Evolutionary conservation across 2,113 vertebrate genomes (phyloP).

Genomic region (Thryonomys swinderianus): DNA sequence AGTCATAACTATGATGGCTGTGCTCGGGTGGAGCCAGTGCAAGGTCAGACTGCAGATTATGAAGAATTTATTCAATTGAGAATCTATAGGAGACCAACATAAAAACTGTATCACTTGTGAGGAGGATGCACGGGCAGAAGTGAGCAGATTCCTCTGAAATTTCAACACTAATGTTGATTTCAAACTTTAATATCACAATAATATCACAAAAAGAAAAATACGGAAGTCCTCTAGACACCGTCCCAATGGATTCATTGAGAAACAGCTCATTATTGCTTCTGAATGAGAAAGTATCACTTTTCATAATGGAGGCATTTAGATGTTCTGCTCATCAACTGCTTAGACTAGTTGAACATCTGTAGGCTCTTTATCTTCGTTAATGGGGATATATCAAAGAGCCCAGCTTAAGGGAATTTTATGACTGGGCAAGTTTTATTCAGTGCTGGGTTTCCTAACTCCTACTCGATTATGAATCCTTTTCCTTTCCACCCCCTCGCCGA

Average conservation of each 20-base stretch:
- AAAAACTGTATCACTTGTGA: neutral
- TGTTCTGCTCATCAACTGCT: slow-evolving; percentile 63
- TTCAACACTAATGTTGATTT: neutral
- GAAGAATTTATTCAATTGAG: neutral
- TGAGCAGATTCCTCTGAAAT: neutral
- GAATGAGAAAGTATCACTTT: slow-evolving; percentile 63
- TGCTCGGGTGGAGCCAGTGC: neutral
- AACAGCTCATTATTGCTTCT: slow-evolving; percentile 62
- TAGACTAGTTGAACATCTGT: slow-evolving; percentile 73
- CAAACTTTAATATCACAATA: neutral
- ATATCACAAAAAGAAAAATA: slow-evolving; percentile 23
- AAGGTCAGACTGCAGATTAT: neutral
- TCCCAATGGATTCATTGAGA: slow-evolving; percentile 38
- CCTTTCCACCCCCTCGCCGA: neutral
- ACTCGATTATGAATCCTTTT: neutral
- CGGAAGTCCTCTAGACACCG: neutral
- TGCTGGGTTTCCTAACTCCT: slow-evolving; percentile 15
- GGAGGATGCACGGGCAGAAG: neutral
- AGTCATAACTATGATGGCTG: neutral
- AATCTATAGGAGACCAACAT: neutral
- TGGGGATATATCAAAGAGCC: slow-evolving; percentile 62
- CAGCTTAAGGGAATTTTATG: slow-evolving; percentile 63
- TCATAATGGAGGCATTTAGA: slow-evolving; percentile 64
- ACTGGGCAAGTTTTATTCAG: slow-evolving; percentile 68
- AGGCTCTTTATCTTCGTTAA: slow-evolving; percentile 68